Conservation (phyloP, 2,888 invertebrate genomes). For the Rhopalosiphum nymphaeae region DNA sequence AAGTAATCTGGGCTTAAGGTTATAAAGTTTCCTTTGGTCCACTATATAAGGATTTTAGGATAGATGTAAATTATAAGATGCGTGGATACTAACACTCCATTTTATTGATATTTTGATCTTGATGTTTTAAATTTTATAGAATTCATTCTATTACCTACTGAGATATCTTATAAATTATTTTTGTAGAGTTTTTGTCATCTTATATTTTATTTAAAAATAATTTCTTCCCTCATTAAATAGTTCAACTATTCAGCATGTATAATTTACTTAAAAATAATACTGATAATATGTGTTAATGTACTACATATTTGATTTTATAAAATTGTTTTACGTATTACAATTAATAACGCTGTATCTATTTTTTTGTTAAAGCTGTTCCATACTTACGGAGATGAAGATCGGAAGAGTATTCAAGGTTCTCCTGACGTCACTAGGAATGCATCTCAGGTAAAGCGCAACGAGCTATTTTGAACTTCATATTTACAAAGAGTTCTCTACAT, state of each 20-base stretch:
- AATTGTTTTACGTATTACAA: neutral
- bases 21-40: no score
- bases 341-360: conserved; percentile 12
- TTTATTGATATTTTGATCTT: neutral
- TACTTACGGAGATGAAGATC: conserved; percentile 81
- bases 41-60: no score
- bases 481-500: neutral
- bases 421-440: conserved; percentile 68
- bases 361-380: conserved; percentile 76
- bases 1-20: no score
- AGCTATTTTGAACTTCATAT: neutral
- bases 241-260: neutral
- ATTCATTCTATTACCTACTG: neutral
- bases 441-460: conserved; percentile 67
- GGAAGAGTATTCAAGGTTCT: conserved; percentile 70
- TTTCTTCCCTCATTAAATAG: neutral
- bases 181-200: neutral
- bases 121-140: neutral
- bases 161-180: neutral
- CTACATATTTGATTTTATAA: neutral
- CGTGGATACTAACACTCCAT: neutral
- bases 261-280: neutral
- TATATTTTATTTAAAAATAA: neutral
- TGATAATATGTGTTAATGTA: neutral
- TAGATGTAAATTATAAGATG: no score